These are phyloP conservation scores for Rhamnusium bicolor DNA, from an alignment of 2,888 invertebrate genomes.

Conservation along the genomic window DNA sequence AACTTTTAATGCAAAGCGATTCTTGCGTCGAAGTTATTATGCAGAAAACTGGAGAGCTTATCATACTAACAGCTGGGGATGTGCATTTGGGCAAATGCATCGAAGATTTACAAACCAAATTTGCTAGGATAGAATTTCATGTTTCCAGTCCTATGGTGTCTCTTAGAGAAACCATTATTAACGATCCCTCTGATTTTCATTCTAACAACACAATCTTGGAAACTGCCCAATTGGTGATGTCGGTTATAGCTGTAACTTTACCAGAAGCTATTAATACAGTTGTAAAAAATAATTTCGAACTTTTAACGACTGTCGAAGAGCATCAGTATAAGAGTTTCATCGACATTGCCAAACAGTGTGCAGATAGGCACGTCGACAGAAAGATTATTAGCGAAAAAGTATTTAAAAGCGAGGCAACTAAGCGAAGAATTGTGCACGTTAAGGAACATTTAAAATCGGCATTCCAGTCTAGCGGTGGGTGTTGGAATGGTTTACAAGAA, in stretches of 20 bases:
- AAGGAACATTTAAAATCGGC: conserved; percentile 76
- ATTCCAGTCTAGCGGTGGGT: conserved; percentile 72
- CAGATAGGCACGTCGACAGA: conserved; percentile 44
- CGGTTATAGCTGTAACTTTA: conserved; percentile 84
- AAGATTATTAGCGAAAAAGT: conserved; percentile 47
- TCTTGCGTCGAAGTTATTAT: conserved; percentile 92
- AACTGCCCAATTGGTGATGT: conserved; percentile 71
- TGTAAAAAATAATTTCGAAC: conserved; percentile 80
- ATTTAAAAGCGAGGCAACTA: conserved; percentile 58
- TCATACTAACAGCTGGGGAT: conserved; percentile 96
- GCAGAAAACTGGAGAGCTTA: conserved; percentile 96
- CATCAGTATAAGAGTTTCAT: conserved; percentile 63
- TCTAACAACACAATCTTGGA: conserved; percentile 46
- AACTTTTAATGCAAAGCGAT: conserved; percentile 93
- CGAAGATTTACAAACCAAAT: conserved; percentile 88
- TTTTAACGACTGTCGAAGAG: conserved; percentile 78
- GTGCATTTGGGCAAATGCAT: conserved; percentile 97
- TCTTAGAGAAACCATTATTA: conserved; percentile 93
- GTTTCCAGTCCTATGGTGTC: conserved; percentile 97
- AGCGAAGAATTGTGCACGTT: conserved; percentile 57
- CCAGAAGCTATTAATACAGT: conserved; percentile 81
- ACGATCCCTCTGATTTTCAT: conserved; percentile 78
- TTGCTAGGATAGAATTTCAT: conserved; percentile 89
- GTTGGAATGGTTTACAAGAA: conserved; percentile 69
- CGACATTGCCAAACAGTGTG: conserved; percentile 55